Base-by-base conservation (phyloP, 2,888 invertebrate species). In the Oasisia sp. region DNA sequence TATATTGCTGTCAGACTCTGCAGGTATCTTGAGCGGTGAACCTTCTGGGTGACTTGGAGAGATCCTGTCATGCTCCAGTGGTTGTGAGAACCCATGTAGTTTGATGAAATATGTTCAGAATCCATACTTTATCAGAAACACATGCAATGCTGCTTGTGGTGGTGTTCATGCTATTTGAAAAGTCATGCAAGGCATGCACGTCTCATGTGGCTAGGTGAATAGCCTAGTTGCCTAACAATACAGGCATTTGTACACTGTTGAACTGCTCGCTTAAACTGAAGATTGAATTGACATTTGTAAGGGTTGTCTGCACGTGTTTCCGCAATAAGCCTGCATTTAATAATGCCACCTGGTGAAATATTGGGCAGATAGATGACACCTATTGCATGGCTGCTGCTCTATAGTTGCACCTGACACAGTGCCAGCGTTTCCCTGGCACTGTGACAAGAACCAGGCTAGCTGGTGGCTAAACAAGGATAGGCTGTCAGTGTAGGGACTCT, bases 381-480 rank as follows among this genome's bases (percentile, higher is more conserved):
- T 74, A 19, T 14, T 74, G 74, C 27, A 27, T 74, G 27, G 74
- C n/a, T 74, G 14, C 19, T 56, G 19, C 74, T 19, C 27, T 74
- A 27, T 74, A 27, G 7, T 5, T 74, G 74, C 74, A 74, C 74
- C 74, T 74, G 74, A 27, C 19, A 74, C 27, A 7, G 74, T 74
- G n/a, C 74, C 50, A 50, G 74, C 27, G 27, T 74, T 74, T 27
- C 19, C n/a, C 74, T 56, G 56, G 11, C 12, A 74, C 27, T 2
- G 27, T 74, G 74, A 74, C 74, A 74, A 74, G 74, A n/a, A 74
- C 14, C 19, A 74, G n/a, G 27, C n/a, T 74, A 27, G n/a, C n/a
- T 74, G 74, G 74, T 74, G 74, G 74, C 19, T 74, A 74, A 74
- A 74, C 74, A 19, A 74, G 74, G 74, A 74, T 74, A 74, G 74